Base-by-base conservation (phyloP, 92 coral and sea anemone genomes). In the Hydrozoanthus gracilis region DNA sequence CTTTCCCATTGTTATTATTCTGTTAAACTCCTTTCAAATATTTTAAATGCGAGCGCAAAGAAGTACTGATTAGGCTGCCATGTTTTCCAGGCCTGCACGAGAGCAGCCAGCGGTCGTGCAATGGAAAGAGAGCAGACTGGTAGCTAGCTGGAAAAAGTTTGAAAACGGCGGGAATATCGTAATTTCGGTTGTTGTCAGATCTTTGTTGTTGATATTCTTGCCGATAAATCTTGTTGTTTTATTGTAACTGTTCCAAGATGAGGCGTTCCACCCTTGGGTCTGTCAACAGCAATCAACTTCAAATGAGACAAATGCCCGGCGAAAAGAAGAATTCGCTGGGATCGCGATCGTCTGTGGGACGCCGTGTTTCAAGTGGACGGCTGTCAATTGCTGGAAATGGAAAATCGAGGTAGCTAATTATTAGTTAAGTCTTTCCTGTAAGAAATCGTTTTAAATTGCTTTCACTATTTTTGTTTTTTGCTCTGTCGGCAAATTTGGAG, bases 1-100 rank as follows among this genome's bases (percentile, higher is more conserved):
- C 78, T 95, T 96, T 15, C 93, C 94, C 99, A 96, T 96, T 61
- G 58, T 78, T 50, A 44, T 48, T 58, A 15, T 13, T 52, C 46
- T 56, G 20, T 16, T 7, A 0, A 11, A 44, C 13, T 2, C 12
- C 10, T 58, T 58, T 11, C 12, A 58, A 58, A 20, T 35, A 14
- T 72, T 1, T 14, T 11, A 52, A 76, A 13, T 8, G 8, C 62
- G 10, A 12, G 20, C 17, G 54, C 17, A 51, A n/a, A 47, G n/a
- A 14, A n/a, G 5, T 1, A 4, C 0, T 3, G 18, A 47, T 12
- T 15, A 65, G 48, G 20, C 54, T 8, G 64, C 79, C 79, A 51
- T 51, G 16, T 49, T 75, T 3, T 27, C 2, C 6, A 8, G 27
- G 12, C 6, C 18, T 1, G 8, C 46, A 27, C 39, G 39, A 27